Evolutionary conservation across 2,888 invertebrate species (phyloP), one percentile per base, ranked within the genome.

Genomic region (Ctena decussata): DNA sequence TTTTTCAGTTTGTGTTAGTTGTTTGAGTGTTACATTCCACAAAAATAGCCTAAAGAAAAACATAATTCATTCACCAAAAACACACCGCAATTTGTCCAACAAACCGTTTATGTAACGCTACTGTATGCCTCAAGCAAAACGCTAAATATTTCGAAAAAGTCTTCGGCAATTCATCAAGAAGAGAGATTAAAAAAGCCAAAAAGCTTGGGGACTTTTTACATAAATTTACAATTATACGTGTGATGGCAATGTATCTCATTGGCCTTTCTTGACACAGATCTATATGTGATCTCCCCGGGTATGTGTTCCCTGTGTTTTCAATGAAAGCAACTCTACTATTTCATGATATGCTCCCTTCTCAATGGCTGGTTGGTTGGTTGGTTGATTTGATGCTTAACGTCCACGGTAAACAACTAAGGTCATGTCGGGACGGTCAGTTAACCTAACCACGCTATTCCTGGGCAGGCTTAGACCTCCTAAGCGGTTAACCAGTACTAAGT

Each of bases 1-100:
- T 65, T 65, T 21, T 35, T 65, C 8, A 24, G 21, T 57, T 27
- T 24, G 18, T 18, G 57, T 65, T 27, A 6, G 8, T 60, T 65
- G 21, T 65, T 65, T 65, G 35, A 35, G 65, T 65, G 65, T 35
- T 21, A 65, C 65, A 65, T 65, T 65, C 65, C 65, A 35, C 35
- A 3, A 18, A 18, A 11, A 65, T 30, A 35, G 65, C 65, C 65
- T 18, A 65, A 65, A 65, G 65, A 6, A 11, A 35, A 8, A 30
- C 0, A 35, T 65, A 35, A 65, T 65, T 65, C 65, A 65, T 65
- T 65, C 18, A 30, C 18, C 65, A 35, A 21, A 53, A 53, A 32
- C 15, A 35, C 15, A 3, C 18, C 27, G 11, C 32, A 60, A 30
- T 60, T 60, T 60, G 32, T 60, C 27, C 5, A 21, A 21, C 60